Base-by-base conservation (phyloP, 2,113 vertebrate species). In the Hippocampus barbouri region DNA sequence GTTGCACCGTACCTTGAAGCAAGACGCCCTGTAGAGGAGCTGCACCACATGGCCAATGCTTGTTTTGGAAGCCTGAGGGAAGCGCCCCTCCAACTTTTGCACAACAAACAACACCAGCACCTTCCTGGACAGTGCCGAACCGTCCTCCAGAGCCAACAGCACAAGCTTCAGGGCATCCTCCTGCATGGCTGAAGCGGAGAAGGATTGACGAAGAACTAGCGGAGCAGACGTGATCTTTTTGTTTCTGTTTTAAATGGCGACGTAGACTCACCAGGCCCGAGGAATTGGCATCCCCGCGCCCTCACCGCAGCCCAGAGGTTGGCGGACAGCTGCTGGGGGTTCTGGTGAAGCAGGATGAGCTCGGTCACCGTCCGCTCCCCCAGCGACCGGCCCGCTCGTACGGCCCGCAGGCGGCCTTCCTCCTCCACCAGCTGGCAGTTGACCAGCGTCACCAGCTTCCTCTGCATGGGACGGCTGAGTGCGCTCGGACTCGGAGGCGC, bases 11-110 rank as follows among this genome's bases (percentile, higher is more conserved):
- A 89, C 97, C 95, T 98, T 98, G 89, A 98, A 98, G 92, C 96
- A 98, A 27, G 97, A 98, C 69, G 97, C 96, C 82, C 97, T 92
- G 92, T 98, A 98, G 77, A 98, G 93, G 83, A 98, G 94, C 91
- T 98, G 97, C 85, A 98, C 97, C 83, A 98, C 96, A 3, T 98
- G 96, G 68, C 97, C 96, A 81, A 98, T 98, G 92, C 96, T 98
- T 57, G 97, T 98, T 92, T 98, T 98, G 61, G 97, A 98, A 63
- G 96, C 96, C 91, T 98, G 97, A 80, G 97, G 97, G 89, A 98
- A 98, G 79, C 96, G 94, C 67, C 95, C 95, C 90, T 98, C 96
- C 63, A 98, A 90, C 85, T 96, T 97, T 91, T 98, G 97, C 72
- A 98, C 97, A 61, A 98, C 96, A 85, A 98, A 98, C 91, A 98